Conservation (phyloP, 1,140 invertebrate species). For the Drosophila ficusphila region DNA sequence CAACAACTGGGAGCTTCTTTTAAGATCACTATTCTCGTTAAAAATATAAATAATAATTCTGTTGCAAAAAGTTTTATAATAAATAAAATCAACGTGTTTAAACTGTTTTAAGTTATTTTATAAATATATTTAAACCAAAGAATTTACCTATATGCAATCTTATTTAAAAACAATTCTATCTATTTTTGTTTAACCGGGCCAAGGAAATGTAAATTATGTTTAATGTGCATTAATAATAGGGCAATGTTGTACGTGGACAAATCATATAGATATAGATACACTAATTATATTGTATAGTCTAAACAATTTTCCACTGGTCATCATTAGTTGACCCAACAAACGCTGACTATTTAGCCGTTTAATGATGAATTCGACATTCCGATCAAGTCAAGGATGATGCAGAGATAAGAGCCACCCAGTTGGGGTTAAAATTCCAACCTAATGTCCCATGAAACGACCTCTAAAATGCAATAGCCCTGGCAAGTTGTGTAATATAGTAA, state of each 20-base stretch:
- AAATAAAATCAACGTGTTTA: too few relatives aligned
- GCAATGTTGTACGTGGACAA: too few relatives aligned
- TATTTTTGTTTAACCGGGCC: too few relatives aligned
- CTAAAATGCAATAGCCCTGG: conserved; percentile 42
- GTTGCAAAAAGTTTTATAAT: too few relatives aligned
- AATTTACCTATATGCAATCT: too few relatives aligned
- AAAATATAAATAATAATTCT: too few relatives aligned
- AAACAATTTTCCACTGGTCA: conserved; percentile 4
- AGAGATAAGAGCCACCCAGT: conserved; percentile 37
- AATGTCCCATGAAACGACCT: conserved; percentile 78
- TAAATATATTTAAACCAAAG: too few relatives aligned
- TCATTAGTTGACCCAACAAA: conserved; percentile 7
- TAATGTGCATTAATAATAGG: too few relatives aligned
- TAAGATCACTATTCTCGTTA: background rate
- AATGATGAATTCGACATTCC: conserved; percentile 38
- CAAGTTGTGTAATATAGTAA: conserved; percentile 46
- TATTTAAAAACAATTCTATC: too few relatives aligned
- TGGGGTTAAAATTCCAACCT: conserved; percentile 35
- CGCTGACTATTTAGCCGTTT: conserved; percentile 31
- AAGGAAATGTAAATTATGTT: too few relatives aligned
- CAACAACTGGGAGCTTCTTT: conserved; percentile 12
- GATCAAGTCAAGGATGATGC: conserved; percentile 37
- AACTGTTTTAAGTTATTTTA: too few relatives aligned
- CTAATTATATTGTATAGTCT: background rate
- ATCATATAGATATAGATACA: too few relatives aligned